Evolutionary conservation across 1,140 invertebrate species (phyloP).

Genomic region (Melitaea cinxia): DNA sequence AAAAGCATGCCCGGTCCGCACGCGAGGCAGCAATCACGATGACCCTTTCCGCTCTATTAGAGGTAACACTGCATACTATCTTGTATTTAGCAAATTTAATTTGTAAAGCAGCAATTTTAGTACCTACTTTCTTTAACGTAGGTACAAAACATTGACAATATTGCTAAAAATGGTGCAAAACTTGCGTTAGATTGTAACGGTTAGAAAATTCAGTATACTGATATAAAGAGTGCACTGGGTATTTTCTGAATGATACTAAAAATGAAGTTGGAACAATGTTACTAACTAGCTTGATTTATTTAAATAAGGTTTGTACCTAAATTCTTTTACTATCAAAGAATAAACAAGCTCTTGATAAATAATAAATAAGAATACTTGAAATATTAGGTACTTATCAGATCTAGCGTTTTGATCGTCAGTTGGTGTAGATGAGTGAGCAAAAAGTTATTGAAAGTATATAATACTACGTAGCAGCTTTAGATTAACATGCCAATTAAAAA

Average conservation of each 20-base stretch:
- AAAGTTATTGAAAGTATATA: neutral
- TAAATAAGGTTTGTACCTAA: too few relatives aligned
- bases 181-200: too few relatives aligned
- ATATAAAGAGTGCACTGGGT: too few relatives aligned
- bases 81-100: conserved; percentile 7
- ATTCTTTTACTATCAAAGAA: too few relatives aligned
- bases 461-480: neutral
- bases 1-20: conserved; percentile 6
- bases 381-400: neutral
- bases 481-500: neutral
- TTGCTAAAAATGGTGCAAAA: too few relatives aligned
- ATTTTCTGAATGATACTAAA: too few relatives aligned
- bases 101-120: neutral
- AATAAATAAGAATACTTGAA: too few relatives aligned
- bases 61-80: conserved; percentile 25
- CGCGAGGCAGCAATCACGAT: conserved; percentile 26
- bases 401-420: neutral
- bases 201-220: too few relatives aligned
- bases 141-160: too few relatives aligned
- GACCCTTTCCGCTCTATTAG: conserved; percentile 25
- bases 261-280: too few relatives aligned
- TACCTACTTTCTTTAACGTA: neutral
- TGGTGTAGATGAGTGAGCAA: neutral
- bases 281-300: too few relatives aligned
- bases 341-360: too few relatives aligned